These are phyloP conservation scores for Acleris sparsana DNA, from an alignment of 2,888 invertebrate genomes.

Conservation along the genomic window DNA sequence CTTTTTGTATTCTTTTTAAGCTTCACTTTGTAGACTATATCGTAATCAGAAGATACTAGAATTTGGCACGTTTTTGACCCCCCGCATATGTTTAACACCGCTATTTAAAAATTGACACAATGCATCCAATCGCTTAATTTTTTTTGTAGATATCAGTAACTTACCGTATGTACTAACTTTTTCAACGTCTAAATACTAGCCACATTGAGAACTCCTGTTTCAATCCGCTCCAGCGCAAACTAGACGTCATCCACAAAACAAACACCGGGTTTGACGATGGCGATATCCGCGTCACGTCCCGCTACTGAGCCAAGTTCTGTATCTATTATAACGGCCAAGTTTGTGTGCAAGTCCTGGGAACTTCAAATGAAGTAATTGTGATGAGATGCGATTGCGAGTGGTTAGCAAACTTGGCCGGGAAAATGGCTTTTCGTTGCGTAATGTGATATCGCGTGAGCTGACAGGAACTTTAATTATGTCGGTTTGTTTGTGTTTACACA, in stretches of 20 bases:
- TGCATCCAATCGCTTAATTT: no score
- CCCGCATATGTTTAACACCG: no score
- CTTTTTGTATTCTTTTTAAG: no score
- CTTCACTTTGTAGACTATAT: no score
- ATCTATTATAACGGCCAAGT: constrained; percentile 34
- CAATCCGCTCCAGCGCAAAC: neutral
- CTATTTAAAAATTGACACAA: no score
- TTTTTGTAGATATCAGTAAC: no score
- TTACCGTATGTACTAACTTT: no score
- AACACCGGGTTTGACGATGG: constrained; percentile 24
- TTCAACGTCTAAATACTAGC: no score
- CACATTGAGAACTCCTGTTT: no score
- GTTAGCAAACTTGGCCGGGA: constrained; percentile 31
- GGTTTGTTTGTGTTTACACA: constrained; percentile 30
- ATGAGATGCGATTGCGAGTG: constrained; percentile 33
- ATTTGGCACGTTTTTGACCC: no score
- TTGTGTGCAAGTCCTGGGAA: constrained; percentile 20
- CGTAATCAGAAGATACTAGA: no score
- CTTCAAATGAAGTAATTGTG: constrained; percentile 25
- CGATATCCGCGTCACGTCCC: constrained; percentile 27
- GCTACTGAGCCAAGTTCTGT: constrained; percentile 18
- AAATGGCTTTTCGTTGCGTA: constrained; percentile 28
- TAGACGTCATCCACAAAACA: constrained; percentile 20
- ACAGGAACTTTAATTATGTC: constrained; percentile 31
- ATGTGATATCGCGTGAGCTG: constrained; percentile 30